phyloP scores from a whole-genome alignment of 1,140 invertebrate species.

The Forficula auricularia region DNA sequence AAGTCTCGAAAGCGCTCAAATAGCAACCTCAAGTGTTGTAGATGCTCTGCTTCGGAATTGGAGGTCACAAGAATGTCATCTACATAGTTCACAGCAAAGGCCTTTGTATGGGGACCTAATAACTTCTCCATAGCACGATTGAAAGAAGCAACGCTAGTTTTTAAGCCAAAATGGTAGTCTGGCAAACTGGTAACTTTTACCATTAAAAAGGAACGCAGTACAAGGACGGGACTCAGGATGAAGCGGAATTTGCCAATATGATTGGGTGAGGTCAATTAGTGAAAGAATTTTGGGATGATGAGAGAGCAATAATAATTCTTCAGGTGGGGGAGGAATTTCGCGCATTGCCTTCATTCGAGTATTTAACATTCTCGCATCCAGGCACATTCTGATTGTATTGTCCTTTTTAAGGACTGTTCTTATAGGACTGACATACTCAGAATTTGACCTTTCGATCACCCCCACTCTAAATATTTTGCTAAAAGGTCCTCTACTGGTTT shows the following conservation, averaged over 20 bases:
- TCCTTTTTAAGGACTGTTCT: conserved; percentile 18
- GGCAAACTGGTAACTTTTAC: conserved; percentile 18
- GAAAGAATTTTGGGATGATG: conserved; percentile 16
- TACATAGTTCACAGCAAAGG: neutral
- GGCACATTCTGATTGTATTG: conserved; percentile 17
- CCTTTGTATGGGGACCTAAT: neutral
- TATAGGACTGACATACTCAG: conserved; percentile 21
- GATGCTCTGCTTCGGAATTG: conserved; percentile 11
- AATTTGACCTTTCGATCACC: conserved; percentile 16
- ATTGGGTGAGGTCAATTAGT: conserved; percentile 19
- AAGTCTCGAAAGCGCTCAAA: conserved; percentile 11
- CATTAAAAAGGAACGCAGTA: conserved; percentile 21
- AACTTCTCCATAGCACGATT: neutral
- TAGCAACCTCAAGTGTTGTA: conserved; percentile 12
- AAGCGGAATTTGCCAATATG: conserved; percentile 23
- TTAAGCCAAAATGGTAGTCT: conserved; percentile 18
- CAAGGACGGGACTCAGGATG: conserved; percentile 16
- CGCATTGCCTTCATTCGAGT: conserved; percentile 16
- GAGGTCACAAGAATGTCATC: conserved; percentile 16
- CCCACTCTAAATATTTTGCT: conserved; percentile 12
- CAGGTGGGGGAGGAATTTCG: neutral
- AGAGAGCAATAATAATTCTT: conserved; percentile 16
- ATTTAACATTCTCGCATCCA: conserved; percentile 22
- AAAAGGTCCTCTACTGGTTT: conserved; percentile 11
- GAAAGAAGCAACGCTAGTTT: conserved; percentile 13